These are phyloP conservation scores for Sandelia bainsii DNA, from an alignment of 2,797 vertebrate genomes.

Conservation along the genomic window DNA sequence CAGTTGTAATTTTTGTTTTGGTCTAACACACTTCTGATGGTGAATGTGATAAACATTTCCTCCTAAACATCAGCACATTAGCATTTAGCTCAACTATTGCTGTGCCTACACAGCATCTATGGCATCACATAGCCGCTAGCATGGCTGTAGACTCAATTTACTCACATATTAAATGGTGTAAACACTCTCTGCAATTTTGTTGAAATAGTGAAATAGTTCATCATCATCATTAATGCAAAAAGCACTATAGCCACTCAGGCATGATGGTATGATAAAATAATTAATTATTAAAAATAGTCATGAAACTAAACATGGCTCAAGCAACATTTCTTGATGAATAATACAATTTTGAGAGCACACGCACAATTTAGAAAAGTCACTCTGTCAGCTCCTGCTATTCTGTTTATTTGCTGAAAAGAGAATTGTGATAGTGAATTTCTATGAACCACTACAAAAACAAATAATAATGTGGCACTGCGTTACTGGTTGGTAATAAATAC, in stretches of 20 bases:
- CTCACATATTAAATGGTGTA: constrained; percentile 11
- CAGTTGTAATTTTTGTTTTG: neutral
- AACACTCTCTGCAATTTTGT: constrained; percentile 7
- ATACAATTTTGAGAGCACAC: constrained; percentile 46
- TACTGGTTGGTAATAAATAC: constrained; percentile 2
- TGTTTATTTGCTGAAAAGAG: neutral
- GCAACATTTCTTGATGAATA: constrained; percentile 50
- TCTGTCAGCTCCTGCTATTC: constrained; percentile 2
- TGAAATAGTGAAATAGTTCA: constrained; percentile 52
- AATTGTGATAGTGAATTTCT: neutral
- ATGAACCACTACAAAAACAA: neutral
- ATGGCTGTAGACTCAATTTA: neutral
- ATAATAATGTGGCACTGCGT: neutral
- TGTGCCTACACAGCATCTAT: neutral
- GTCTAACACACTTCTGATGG: too few species aligned
- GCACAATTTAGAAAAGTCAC: neutral
- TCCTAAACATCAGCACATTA: neutral
- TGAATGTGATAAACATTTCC: neutral
- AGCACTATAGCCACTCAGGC: constrained; percentile 52
- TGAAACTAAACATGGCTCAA: constrained; percentile 51
- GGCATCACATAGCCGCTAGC: constrained; percentile 9
- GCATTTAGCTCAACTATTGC: neutral
- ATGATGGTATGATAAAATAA: constrained; percentile 44
- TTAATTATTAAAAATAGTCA: constrained; percentile 61
- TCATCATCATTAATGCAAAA: constrained; percentile 68